These are phyloP conservation scores for Aegotheles bennettii DNA, from an alignment of 2,113 vertebrate species.

Conservation along the genomic window DNA sequence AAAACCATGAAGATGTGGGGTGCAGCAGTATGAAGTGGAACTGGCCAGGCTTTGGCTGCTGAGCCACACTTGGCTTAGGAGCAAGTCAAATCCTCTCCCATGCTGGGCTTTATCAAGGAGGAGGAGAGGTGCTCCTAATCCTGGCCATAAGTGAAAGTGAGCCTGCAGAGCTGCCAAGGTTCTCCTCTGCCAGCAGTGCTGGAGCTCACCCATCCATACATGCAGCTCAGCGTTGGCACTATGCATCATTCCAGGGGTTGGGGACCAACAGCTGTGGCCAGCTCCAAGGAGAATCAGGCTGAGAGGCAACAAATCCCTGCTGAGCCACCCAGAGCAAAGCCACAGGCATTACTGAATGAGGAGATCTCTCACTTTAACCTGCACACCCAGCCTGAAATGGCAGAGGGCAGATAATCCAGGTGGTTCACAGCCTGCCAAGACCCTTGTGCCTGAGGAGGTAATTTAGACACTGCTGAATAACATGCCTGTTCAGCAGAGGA, in stretches of 20 bases:
- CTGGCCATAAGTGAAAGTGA: not conserved
- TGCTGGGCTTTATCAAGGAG: slow-evolving; percentile 35
- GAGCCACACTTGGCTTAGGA: not conserved
- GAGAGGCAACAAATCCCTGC: not conserved
- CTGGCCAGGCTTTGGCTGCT: not conserved
- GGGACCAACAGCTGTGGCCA: not conserved
- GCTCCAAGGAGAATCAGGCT: not conserved
- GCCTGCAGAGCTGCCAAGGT: not conserved
- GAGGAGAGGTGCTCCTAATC: slow-evolving; percentile 7
- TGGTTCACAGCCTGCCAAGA: not conserved
- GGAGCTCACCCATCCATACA: not conserved
- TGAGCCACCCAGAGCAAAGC: not conserved
- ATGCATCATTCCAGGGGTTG: accelerated
- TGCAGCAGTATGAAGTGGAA: not conserved
- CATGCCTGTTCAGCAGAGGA: not conserved
- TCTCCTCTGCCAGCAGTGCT: not conserved
- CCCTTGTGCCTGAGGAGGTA: not conserved
- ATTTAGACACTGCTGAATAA: not conserved
- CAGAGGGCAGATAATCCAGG: not conserved
- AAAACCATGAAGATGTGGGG: not conserved
- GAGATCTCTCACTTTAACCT: not conserved
- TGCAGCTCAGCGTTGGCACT: accelerated
- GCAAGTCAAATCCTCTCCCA: not conserved
- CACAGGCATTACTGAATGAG: not conserved
- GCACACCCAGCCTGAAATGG: not conserved